Conservation (phyloP, 2,797 vertebrate genomes). For the Adelosebastes latens region DNA sequence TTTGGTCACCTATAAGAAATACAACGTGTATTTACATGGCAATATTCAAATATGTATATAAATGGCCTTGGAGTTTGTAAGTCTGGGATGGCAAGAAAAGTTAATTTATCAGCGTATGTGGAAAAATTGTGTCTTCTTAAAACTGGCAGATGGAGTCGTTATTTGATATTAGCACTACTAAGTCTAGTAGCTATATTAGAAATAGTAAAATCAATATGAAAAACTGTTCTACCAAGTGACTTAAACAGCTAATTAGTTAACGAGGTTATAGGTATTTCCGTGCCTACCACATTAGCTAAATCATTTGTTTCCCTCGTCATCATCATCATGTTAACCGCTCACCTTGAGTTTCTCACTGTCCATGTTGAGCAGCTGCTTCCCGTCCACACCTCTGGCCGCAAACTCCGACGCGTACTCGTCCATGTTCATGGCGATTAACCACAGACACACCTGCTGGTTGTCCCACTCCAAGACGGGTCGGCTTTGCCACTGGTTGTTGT, state of each 20-base stretch:
- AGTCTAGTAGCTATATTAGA: not conserved
- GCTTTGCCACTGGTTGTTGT: slow-evolving; percentile 89
- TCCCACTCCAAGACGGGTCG: slow-evolving; percentile 87
- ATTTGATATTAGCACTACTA: not conserved
- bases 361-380: slow-evolving; percentile 85
- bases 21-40: not conserved
- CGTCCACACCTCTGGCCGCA: slow-evolving; percentile 83
- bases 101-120: not conserved
- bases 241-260: not conserved
- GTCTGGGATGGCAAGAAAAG: not conserved
- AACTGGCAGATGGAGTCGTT: not conserved
- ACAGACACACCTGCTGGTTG: slow-evolving; percentile 89
- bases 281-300: not conserved
- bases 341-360: slow-evolving; percentile 91
- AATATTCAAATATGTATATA: not conserved
- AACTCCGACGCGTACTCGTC: slow-evolving; percentile 87
- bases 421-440: slow-evolving; percentile 89
- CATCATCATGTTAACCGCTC: not conserved
- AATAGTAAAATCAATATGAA: not conserved
- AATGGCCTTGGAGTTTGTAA: not conserved
- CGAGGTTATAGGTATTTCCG: not conserved
- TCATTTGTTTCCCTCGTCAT: not conserved
- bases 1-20: not conserved
- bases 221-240: not conserved
- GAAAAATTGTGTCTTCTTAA: not conserved